Base-by-base conservation (phyloP, 2,888 invertebrate genomes). In the Cheilosia pagana region DNA sequence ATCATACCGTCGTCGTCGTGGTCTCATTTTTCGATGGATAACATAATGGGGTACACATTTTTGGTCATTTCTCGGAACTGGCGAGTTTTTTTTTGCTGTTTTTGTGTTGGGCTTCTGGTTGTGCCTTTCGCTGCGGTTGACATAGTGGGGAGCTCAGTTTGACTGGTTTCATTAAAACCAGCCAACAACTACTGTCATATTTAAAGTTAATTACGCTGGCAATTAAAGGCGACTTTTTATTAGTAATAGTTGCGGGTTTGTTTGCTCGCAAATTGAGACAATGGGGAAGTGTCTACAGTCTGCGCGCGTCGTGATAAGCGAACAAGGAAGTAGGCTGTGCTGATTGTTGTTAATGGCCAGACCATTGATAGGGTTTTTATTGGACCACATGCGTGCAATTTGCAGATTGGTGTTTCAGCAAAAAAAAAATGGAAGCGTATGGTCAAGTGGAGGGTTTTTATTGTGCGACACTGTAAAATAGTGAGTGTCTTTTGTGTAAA, bases 191-290 rank as follows among this genome's bases (percentile, higher is more conserved):
- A n/a, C 70, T 85, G 85, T 81, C 75, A 68, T 62, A 70, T 75
- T 71, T 70, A 71, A 65, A 70, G 70, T 71, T 85, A 85, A 85
- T 85, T 85, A 81, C 85, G 67, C 43, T 81, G 55, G 85, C 53
- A 85, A 85, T 85, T 85, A 85, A 83, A 23, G 71, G 81, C 70
- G 59, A 75, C 14, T 81, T 85, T 81, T 79, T 78, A 78, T 83
- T 82, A 62, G 76, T 60, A 5, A 28, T 48, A 2, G 45, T 41
- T 19, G 57, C 12, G 25, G 43, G 43, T 60, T 50, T 77, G 41
- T 59, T 59, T 70, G 71, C 55, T 48, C 16, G 19, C 53, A 52
- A 12, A 35, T n/a, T 19, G 16, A 52, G 31, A 45, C 74, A 63
- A 62, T 16, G 28, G 39, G 28, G 28, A 28, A 28, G 28, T 28